Conservation (phyloP, 92 coral and sea anemone genomes). For the Blastomussa wellsi region DNA sequence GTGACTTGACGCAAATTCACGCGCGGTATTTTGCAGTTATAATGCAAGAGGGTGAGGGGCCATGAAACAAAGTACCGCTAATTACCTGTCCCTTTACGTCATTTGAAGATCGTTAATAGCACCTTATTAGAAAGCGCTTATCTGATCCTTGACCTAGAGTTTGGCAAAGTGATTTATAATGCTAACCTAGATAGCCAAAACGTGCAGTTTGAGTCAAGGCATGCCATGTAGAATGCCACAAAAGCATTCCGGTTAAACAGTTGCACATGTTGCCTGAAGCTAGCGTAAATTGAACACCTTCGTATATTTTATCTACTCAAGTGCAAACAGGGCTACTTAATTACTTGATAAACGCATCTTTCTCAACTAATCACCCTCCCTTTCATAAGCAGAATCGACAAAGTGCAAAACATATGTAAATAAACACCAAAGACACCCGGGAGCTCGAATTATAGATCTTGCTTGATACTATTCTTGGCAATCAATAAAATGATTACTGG, state of each 20-base stretch:
- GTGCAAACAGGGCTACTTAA: neutral
- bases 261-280: neutral
- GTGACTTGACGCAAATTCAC: constrained; percentile 4
- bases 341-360: constrained; percentile 3
- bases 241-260: neutral
- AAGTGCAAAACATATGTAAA: neutral
- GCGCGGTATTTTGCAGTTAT: neutral
- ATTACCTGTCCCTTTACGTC: constrained; percentile 2
- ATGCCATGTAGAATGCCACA: neutral
- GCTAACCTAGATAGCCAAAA: neutral
- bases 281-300: neutral
- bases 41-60: neutral
- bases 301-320: neutral
- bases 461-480: constrained; percentile 8
- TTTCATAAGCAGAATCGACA: neutral
- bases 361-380: constrained; percentile 1
- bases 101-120: constrained; percentile 10
- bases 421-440: neutral
- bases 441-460: neutral
- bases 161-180: constrained; percentile 7
- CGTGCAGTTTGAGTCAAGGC: neutral
- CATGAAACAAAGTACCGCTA: neutral
- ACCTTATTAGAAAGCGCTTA: constrained; percentile 9
- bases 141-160: neutral
- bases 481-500: constrained; percentile 9